phyloP scores from a whole-genome alignment of 2,113 vertebrate genomes.

The Zapornia atra region DNA sequence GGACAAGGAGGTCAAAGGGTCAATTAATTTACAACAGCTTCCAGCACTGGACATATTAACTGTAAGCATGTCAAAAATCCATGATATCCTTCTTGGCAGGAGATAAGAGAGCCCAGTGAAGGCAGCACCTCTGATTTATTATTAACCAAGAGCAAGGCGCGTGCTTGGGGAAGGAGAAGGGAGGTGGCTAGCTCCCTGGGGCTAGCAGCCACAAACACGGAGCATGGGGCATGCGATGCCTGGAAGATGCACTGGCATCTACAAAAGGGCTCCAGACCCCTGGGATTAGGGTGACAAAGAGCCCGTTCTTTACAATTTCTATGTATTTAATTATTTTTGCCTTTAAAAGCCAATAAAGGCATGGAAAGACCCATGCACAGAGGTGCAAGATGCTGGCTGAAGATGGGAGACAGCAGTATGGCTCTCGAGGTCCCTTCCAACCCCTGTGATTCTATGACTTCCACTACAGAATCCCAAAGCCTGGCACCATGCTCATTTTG shows the following conservation, averaged over 20 bases:
- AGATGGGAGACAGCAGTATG: rapidly evolving
- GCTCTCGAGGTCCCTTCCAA: not conserved
- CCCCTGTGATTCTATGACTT: not conserved
- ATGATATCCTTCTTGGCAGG: not conserved
- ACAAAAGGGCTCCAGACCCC: rapidly evolving
- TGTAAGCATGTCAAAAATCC: not conserved
- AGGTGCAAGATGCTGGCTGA: not conserved
- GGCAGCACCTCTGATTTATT: not conserved
- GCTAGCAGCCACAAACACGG: rapidly evolving
- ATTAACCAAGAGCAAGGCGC: not conserved
- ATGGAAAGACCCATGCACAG: rapidly evolving
- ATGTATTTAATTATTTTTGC: no score
- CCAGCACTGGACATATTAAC: conserved; percentile 2
- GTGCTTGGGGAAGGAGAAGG: not conserved
- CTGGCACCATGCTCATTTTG: not conserved
- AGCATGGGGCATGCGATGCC: rapidly evolving
- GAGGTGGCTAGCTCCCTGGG: not conserved
- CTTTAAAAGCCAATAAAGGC: not conserved
- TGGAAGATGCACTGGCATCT: not conserved
- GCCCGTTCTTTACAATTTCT: no score
- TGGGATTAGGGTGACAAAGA: not conserved
- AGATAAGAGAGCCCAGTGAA: not conserved
- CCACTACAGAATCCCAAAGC: not conserved
- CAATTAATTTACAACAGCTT: conserved; percentile 52
- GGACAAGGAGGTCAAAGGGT: conserved; percentile 16